Evolutionary conservation across 2,797 vertebrate species (phyloP), one percentile per base, ranked within the genome.

Genomic region (Rhinogobio ventralis): DNA sequence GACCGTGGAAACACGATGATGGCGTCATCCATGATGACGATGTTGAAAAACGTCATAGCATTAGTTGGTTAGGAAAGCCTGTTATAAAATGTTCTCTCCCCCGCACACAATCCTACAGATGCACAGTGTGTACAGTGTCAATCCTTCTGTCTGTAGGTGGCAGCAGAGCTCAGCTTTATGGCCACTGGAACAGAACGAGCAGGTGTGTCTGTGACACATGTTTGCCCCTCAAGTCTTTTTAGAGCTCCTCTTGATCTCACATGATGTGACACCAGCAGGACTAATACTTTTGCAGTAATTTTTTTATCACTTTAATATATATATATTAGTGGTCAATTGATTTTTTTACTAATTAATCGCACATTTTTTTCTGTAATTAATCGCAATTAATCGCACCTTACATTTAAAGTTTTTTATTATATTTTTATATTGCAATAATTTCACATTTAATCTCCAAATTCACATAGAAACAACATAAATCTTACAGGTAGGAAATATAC

Each of bases 91-190:
- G 62, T 30, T 64, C 7, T 20, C 51, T 20, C 42, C 60, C 76
- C 25, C 23, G 3, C 75, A 45, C 78, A 36, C 45, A 71, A 39
- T 23, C 45, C 71, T 75, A 25, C 30, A 28, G 13, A 45, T 39
- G 3, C 67, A 45, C 67, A 28, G 0, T 23, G 30, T 69, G 79
- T 14, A 13, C 46, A 30, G 11, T 60, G 53, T 20, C 80, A 46
- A 49, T 49, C 13, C 8, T 39, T 53, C 3, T 53, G 71, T 39
- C 81, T 75, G 11, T 55, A 83, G 81, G 46, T 23, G 81, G 81
- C 81, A 83, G 72, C 46, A 83, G 72, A 76, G 81, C n/a, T 67
- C 17, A 75, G 60, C 81, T 67, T 17, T 62, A 15, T 66, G 17
- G 45, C 19, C 78, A 68, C 19, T 66, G 25, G 20, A 55, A 66